A percentile compares a stretch with the other conserved stretches of the same genome.
phyloP scores from a whole-genome alignment of 2,113 vertebrate species.

The Nothocercus nigrocapillus region DNA sequence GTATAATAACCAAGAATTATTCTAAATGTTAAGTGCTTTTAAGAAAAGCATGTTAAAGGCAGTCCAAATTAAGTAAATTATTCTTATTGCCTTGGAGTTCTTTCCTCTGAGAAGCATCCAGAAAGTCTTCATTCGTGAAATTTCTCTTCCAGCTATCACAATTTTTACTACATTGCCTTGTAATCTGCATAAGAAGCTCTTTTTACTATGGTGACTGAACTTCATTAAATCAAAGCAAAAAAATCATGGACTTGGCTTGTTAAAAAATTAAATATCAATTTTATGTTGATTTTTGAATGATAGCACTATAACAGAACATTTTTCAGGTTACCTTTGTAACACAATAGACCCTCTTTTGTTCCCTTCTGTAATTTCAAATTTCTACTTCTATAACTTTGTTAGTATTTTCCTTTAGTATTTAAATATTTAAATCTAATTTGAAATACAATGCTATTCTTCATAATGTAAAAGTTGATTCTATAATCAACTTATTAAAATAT shows the following conservation, averaged over 20 bases:
- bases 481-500: background rate
- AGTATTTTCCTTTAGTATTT: background rate
- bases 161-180: too few relatives aligned
- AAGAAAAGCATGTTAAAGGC: background rate
- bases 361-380: rapidly evolving
- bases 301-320: background rate
- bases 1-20: background rate
- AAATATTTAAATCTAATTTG: background rate
- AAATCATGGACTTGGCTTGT: background rate
- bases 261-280: background rate
- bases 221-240: background rate
- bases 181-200: background rate
- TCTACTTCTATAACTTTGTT: background rate
- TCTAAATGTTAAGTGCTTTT: background rate
- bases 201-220: background rate
- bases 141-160: background rate
- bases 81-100: background rate
- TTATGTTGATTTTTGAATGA: background rate
- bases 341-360: rapidly evolving
- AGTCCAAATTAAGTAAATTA: background rate
- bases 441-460: background rate
- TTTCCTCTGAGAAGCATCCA: background rate
- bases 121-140: background rate
- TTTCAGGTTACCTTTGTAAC: background rate
- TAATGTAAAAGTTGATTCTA: background rate